Evolutionary conservation across 2,888 invertebrate genomes (phyloP).

Genomic region (Gasteruption jaculator): DNA sequence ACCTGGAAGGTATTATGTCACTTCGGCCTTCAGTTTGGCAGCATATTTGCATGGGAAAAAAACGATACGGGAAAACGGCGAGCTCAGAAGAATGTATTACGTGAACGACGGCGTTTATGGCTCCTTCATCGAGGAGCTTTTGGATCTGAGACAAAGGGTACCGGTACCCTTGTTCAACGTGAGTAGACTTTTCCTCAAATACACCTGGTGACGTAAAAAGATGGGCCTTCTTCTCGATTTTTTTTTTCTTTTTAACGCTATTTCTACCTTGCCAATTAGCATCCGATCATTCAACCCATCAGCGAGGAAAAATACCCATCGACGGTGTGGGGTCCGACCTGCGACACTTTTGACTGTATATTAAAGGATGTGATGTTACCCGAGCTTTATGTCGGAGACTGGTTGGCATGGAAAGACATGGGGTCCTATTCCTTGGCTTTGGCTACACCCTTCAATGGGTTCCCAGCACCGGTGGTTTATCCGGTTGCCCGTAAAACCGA

Average conservation of each 20-base stretch:
- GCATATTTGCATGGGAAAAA: conserved; percentile 57
- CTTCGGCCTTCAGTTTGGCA: conserved; percentile 59
- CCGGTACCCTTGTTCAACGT: conserved; percentile 31
- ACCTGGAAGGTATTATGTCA: conserved; percentile 62
- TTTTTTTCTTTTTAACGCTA: not conserved
- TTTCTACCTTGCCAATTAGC: no score
- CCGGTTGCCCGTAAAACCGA: conserved; percentile 44
- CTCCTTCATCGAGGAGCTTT: conserved; percentile 57
- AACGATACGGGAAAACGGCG: conserved; percentile 34
- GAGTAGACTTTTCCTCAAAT: conserved; percentile 2
- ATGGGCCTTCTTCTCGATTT: no score
- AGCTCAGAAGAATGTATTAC: conserved; percentile 55
- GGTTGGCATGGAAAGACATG: conserved; percentile 61
- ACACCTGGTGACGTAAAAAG: not conserved
- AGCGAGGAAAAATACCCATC: conserved; percentile 31
- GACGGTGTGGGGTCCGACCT: conserved; percentile 63
- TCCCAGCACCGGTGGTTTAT: conserved; percentile 49
- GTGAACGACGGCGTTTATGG: conserved; percentile 63
- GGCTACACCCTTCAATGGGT: conserved; percentile 61
- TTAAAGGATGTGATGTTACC: conserved; percentile 53
- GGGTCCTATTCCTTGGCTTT: conserved; percentile 59
- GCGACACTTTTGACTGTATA: conserved; percentile 59
- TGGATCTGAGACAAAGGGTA: conserved; percentile 26
- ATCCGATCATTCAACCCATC: conserved; percentile 19
- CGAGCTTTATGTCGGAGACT: conserved; percentile 58